Percentiles rank a stretch among this genome's conserved stretches.
Conservation (phyloP, 2,113 vertebrate genomes). For the Eudorcas thomsonii region DNA sequence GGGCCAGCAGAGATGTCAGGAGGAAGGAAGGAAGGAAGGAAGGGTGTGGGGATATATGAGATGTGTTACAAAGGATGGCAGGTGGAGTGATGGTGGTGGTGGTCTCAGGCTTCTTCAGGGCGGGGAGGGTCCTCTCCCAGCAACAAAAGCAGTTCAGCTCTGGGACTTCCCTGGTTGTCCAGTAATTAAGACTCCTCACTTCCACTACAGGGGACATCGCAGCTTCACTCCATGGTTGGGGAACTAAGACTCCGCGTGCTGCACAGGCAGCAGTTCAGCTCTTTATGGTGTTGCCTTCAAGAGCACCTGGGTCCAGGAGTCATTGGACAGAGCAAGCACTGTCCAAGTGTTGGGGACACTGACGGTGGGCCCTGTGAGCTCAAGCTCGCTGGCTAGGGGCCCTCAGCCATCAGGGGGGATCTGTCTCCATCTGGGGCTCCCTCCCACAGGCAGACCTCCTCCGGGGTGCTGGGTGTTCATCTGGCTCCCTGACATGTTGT, state of each 20-base stretch:
- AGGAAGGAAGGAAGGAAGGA: neutral
- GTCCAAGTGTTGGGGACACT: neutral
- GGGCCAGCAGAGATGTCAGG: neutral
- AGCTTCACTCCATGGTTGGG: neutral
- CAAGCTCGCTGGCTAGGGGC: neutral
- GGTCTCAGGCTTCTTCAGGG: neutral
- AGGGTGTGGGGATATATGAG: neutral
- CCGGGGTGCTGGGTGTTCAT: neutral
- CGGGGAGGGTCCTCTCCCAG: neutral
- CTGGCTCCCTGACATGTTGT: neutral
- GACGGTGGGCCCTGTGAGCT: neutral
- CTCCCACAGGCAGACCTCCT: neutral
- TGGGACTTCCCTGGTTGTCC: neutral
- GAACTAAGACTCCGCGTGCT: neutral
- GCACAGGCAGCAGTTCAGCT: neutral
- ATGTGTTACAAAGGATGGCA: neutral
- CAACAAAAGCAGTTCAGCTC: neutral
- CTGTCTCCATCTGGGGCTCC: neutral
- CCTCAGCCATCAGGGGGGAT: neutral
- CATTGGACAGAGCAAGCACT: neutral
- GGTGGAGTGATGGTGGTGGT: neutral
- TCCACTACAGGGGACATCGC: neutral
- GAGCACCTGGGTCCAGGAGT: neutral
- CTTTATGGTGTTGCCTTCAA: neutral
- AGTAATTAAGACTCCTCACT: neutral